Base-by-base conservation (phyloP, 2,113 vertebrate genomes). In the Ceyx margarethae region DNA sequence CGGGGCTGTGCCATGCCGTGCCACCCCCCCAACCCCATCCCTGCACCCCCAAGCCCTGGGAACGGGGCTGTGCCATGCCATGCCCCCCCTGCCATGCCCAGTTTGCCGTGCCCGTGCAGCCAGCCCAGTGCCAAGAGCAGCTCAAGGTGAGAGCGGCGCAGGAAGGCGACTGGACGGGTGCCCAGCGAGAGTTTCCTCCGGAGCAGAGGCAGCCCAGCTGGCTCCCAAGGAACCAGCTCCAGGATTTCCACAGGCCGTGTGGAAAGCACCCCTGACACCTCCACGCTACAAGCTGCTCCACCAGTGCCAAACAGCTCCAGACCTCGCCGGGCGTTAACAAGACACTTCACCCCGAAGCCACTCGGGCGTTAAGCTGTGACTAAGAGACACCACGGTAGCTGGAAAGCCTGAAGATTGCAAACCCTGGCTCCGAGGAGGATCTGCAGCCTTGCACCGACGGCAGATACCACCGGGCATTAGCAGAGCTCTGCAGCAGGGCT, bases 371-470 rank as follows among this genome's bases (percentile, higher is more conserved):
- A 16, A 46, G 35, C 72, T 5, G 29, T 6, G 74, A 43, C 74
- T 14, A 1, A 31, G 56, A 67, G 65, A 15, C 0, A 19, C 7
- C 31, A 5, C 1, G 0, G 61, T 0, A 5, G 67, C 13, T 6
- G 42, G 23, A n/a, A 84, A 77, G 13, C 33, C 13, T 1, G 9
- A 58, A 15, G 1, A 15, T 2, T 3, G 17, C 66, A 11, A 58
- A 15, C 11, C 5, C 10, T 1, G 3, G 11, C 48, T 45, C 6
- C 3, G 48, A 2, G 20, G 29, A 58, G 68, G 37, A 13, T 6
- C 60, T 0, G 13, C 3, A 11, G 35, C 76, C 8, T 8, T 2
- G 10, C 1, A 3, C 13, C 2, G 42, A 10, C 0, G 5, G 42
- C 1, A 4, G 19, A 21, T 1, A 19, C 26, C 2, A 8, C 8